Evolutionary conservation across 2,888 invertebrate species (phyloP), one percentile per base, ranked within the genome.

Genomic region (Patella pellucida): DNA sequence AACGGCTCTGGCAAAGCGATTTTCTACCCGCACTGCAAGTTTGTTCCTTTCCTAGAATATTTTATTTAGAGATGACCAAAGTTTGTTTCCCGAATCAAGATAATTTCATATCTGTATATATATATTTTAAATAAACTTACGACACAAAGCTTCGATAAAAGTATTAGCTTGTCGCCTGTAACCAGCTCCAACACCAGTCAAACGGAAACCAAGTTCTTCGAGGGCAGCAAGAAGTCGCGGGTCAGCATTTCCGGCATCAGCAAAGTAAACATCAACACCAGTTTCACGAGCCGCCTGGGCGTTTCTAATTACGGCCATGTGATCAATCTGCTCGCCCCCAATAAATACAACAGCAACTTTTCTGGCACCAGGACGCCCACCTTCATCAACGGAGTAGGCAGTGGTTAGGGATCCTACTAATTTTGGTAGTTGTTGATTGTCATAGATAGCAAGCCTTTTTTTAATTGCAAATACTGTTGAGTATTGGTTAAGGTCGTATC

Each of bases 401-500:
- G 23, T n/a, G n/a, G 69, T 3, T 1, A 75, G 14, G 5, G 19
- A 56, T n/a, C 41, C 23, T 3, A 75, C 52, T 14, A 79, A 54
- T 2, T 9, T 3, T 19, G 79, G 70, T 2, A 79, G 67, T 54
- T 41, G n/a, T 62, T 68, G 56, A 52, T 51, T 16, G 68, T 77
- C 75, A 68, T 77, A 79, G 9, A 12, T 1, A 9, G 3, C 5
- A 16, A 79, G 71, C 16, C 71, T 71, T 1, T 50, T 41, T 14
- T 41, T 73, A 69, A 75, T 73, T n/a, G n/a, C 67, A 0, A 23
- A 27, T 1, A 67, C 41, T 15, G 27, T 14, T 50, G 50, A 31
- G 73, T 77, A 79, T 3, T n/a, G 16, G 67, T 77, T 72, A 1
- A 79, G 76, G n/a, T 51, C 68, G 71, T 77, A 79, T 5, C 76